These are phyloP conservation scores for Falcunculus frontatus DNA, from an alignment of 2,113 vertebrate genomes.

Conservation along the genomic window DNA sequence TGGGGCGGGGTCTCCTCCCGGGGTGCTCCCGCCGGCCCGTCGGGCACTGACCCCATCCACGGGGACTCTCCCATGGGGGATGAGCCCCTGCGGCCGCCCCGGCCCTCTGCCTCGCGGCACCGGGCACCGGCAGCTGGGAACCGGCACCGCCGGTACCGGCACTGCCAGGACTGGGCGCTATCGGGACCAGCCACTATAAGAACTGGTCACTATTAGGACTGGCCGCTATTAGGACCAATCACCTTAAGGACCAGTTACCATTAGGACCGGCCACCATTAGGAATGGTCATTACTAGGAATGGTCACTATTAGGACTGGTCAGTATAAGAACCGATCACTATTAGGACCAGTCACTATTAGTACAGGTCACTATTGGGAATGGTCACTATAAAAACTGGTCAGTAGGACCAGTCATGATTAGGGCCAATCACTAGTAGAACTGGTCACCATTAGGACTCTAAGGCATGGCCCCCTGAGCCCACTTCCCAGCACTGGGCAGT, in stretches of 20 bases:
- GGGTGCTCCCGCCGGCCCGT: rapidly evolving
- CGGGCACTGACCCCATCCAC: rapidly evolving
- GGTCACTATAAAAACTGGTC: no score
- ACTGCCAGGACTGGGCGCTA: neutral
- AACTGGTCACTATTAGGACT: rapidly evolving
- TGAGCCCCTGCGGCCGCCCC: no score
- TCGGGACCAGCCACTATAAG: rapidly evolving
- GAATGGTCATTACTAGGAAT: no score
- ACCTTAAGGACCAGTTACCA: rapidly evolving
- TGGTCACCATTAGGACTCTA: no score
- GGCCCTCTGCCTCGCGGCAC: neutral
- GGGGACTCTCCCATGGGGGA: rapidly evolving
- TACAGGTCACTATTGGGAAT: no score
- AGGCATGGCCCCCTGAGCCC: neutral
- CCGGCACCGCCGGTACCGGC: neutral
- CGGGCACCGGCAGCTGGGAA: neutral
- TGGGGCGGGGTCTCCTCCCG: no score
- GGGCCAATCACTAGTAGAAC: rapidly evolving
- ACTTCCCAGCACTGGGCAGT: rapidly evolving
- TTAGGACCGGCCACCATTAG: neutral
- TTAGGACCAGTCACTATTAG: rapidly evolving
- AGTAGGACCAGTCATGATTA: neutral
- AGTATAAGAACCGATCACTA: rapidly evolving
- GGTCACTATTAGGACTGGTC: rapidly evolving
- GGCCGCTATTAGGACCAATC: rapidly evolving